Percentiles rank a stretch among this genome's conserved stretches.
phyloP scores from a whole-genome alignment of 2,113 vertebrate species.

The Pedionomus torquatus region DNA sequence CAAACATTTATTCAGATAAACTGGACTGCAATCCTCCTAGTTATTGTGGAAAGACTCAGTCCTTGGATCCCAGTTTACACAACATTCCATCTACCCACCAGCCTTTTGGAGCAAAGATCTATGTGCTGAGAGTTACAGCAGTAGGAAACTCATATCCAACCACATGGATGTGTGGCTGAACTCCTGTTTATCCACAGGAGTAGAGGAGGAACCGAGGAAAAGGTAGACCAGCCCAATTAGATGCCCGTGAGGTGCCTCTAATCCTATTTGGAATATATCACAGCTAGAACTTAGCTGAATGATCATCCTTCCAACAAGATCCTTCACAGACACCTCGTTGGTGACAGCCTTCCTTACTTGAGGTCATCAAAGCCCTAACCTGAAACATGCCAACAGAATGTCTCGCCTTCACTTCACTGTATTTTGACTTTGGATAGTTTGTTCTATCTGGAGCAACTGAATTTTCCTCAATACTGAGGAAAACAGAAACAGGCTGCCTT shows the following conservation, averaged over 20 bases:
- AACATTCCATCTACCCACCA: background rate
- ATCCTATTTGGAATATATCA: background rate
- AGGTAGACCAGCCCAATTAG: background rate
- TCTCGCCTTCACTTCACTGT: background rate
- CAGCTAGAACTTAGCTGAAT: background rate
- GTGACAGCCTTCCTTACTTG: background rate
- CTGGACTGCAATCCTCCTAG: background rate
- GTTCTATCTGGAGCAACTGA: background rate
- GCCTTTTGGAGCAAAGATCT: background rate
- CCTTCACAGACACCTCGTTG: background rate
- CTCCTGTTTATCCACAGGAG: background rate
- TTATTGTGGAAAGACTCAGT: background rate
- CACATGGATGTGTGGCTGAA: background rate
- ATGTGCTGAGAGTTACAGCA: background rate
- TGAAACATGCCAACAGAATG: background rate
- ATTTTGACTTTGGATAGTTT: background rate
- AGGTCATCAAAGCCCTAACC: background rate
- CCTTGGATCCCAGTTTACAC: background rate
- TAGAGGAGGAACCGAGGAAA: background rate
- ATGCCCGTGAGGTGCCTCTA: background rate
- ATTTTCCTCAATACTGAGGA: background rate
- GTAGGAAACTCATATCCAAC: background rate
- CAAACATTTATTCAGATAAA: background rate
- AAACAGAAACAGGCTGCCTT: background rate
- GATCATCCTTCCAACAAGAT: background rate